Conservation (phyloP, 2,113 vertebrate genomes). For the Sinocyclocheilus rhinocerous region DNA sequence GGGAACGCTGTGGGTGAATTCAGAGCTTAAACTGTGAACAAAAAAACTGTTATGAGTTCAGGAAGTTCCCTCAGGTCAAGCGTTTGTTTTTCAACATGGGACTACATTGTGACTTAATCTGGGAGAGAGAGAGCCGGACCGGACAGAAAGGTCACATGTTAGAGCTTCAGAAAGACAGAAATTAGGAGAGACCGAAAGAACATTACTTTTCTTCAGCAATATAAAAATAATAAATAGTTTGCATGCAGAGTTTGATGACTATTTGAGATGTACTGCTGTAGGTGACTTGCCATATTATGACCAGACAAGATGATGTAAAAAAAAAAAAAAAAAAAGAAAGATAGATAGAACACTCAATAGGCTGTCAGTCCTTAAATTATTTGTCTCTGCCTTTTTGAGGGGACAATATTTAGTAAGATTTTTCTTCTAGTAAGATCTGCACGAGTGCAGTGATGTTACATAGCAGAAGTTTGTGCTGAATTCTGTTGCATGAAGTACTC, state of each 20-base stretch:
- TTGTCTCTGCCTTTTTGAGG: background rate
- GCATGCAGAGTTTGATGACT: background rate
- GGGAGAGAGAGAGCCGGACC: background rate
- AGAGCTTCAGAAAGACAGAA: background rate
- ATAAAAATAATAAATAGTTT: background rate
- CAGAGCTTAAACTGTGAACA: constrained; percentile 9
- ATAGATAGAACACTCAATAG: constrained; percentile 1
- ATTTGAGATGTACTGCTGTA: background rate
- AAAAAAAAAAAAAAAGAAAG: background rate
- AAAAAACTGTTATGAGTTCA: background rate
- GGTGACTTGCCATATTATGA: background rate
- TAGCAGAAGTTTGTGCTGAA: background rate
- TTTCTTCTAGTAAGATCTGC: background rate
- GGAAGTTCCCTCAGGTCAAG: background rate
- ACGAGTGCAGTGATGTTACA: background rate
- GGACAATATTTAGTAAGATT: background rate
- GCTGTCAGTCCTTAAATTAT: background rate
- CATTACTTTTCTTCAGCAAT: background rate
- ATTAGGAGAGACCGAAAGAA: background rate
- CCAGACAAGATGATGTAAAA: constrained; percentile 9
- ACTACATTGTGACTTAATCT: background rate
- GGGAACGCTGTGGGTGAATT: background rate
- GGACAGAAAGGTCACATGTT: constrained; percentile 29
- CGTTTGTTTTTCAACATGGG: background rate
- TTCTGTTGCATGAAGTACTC: background rate